Evolutionary conservation across 2,113 vertebrate species (phyloP), one percentile per base, ranked within the genome.

Genomic region (Seriola rivoliana): DNA sequence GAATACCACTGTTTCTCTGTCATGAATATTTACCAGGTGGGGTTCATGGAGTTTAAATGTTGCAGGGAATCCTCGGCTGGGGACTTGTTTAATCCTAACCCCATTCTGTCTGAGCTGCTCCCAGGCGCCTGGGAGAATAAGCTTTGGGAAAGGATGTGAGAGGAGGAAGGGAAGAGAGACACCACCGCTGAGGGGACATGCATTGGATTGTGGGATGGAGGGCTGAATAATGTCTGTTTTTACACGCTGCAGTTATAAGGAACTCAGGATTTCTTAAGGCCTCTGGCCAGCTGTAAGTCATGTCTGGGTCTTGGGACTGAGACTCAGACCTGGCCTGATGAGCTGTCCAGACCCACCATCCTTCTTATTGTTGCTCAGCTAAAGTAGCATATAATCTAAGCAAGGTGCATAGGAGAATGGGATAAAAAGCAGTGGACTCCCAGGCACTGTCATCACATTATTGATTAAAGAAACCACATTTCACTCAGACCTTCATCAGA

Each of bases 21-120:
- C 85, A 87, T 93, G 80, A 91, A 93, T 94, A 92, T 93, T 89
- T 78, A 92, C 69, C 50, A 50, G 25, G 32, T 55, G 42, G 81
- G 59, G 81, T 91, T 89, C 63, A 72, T 1, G 3, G 78, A 81
- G 84, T 89, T 85, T 52, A 78, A 85, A 84, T 79, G 75, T 88
- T 78, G 55, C 46, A 70, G 86, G 90, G 83, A 80, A 81, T 91
- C 85, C 80, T 89, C 78, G 5, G 60, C 75, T 71, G 68, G 82
- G 85, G 85, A 84, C 58, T 88, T 82, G 85, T 86, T 88, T 89
- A 81, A 87, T 90, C 88, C 84, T 64, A 82, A 80, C 81, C 69
- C 60, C 14, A 78, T 87, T 89, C 70, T 85, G 85, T 85, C 70
- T 77, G 74, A 85, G 76, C 73, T 57, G 76, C 78, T 83, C 86